phyloP scores from a whole-genome alignment of 2,888 invertebrate genomes.

The Lasioglossum oenotherae region DNA sequence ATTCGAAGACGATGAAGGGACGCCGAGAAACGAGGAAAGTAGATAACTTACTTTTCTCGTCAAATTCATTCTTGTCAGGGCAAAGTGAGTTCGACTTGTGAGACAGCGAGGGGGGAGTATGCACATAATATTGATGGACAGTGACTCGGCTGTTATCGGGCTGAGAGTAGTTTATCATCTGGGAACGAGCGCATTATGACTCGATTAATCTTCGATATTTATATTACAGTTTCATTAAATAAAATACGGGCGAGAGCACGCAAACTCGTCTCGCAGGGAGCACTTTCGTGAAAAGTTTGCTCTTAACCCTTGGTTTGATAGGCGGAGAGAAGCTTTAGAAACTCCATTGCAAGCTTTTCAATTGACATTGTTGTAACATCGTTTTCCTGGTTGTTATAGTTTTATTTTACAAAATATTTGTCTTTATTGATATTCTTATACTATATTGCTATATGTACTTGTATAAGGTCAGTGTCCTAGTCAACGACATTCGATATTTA shows the following conservation, averaged over 20 bases:
- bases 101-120: slow-evolving; percentile 53
- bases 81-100: slow-evolving; percentile 71
- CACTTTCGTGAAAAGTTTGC: slow-evolving; percentile 43
- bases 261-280: slow-evolving; percentile 23
- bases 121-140: slow-evolving; percentile 82
- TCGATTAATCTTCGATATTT: slow-evolving; percentile 84
- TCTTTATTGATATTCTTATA: neutral
- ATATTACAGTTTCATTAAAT: slow-evolving; percentile 80
- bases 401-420: neutral
- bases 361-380: neutral
- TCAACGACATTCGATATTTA: neutral
- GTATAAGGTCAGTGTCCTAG: neutral
- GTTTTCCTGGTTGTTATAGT: neutral
- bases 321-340: neutral
- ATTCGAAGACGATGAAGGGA: slow-evolving; percentile 40
- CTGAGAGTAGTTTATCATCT: slow-evolving; percentile 79
- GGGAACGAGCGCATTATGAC: slow-evolving; percentile 81
- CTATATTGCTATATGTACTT: neutral
- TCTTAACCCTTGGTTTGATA: slow-evolving; percentile 17
- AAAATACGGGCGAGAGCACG: slow-evolving; percentile 59
- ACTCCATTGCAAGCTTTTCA: neutral
- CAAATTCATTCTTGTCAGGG: slow-evolving; percentile 63
- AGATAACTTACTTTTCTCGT: slow-evolving; percentile 72
- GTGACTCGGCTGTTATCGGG: slow-evolving; percentile 80
- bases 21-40: slow-evolving; percentile 61